Base-by-base conservation (phyloP, 2,797 vertebrate genomes). In the Geotrypetes seraphini region DNA sequence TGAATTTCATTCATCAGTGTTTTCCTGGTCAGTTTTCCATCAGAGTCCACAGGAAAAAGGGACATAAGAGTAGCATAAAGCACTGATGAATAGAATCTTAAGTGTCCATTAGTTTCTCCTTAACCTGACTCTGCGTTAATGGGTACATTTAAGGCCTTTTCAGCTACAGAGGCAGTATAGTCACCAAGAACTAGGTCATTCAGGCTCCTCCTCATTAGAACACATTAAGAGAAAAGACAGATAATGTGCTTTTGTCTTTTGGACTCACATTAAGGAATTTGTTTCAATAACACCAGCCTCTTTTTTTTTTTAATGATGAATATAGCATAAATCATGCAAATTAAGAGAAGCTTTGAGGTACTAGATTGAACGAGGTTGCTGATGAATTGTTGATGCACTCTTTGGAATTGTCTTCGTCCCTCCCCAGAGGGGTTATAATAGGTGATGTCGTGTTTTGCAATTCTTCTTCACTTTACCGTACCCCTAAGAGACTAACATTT, bases 201-300 rank as follows among this genome's bases (percentile, higher is more conserved):
- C 20, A 45, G 20, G 33, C 33, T 60, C 39, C 28, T 36, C 38
- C 50, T 69, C 36, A 38, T 45, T 63, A 57, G 51, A 16, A 28
- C 50, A 58, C 36, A 33, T 33, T 44, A 36, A 25, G 34, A 17
- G 38, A 51, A 54, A 51, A 18, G 44, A n/a, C n/a, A 53, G 32
- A 46, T 42, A 51, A 54, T 60, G 64, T 63, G 29, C 28, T 29
- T 63, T 57, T 52, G 43, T 56, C 50, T 55, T 65, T 65, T 24
- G 39, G 17, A 69, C 37, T 33, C 28, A 34, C 1, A 5, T 31
- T 47, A 54, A 64, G 47, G 61, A 42, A 67, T 59, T 47, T 62
- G 57, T 66, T 59, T 61, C 50, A 57, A 41, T 25, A 47, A 49
- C 3, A 3, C 41, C 34, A 27, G 36, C 47, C 33, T n/a, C n/a